Evolutionary conservation across 2,888 invertebrate species (phyloP), one percentile per base, ranked within the genome.

Genomic region (Drosophila borealis): DNA sequence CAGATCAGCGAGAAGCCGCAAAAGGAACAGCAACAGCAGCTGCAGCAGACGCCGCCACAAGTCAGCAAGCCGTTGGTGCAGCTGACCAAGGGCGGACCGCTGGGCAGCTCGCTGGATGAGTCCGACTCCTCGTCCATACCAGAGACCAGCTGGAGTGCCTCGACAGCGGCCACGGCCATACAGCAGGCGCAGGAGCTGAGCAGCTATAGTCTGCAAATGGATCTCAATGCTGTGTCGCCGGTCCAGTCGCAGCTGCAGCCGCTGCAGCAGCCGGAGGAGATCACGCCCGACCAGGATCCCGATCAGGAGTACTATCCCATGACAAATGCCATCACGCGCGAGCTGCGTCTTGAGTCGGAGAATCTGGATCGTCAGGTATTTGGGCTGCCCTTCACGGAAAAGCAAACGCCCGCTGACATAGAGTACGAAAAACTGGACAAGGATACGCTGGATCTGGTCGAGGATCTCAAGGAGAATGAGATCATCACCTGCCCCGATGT

Each of bases 321-420:
- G 95, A 96, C 96, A 0, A 97, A 96, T 4, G 96, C 97, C 3
- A 96, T 97, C 93, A 97, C 97, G 0, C 94, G 96, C 82, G 97
- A 97, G 90, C 92, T 97, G 82, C 94, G 96, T 81, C 93, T 97
- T 50, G 97, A 97, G 91, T 91, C 97, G 72, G 97, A 97, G 89
- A 97, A 96, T 90, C 93, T 97, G 80, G 97, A 97, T 92, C 94
- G 97, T 9, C 97, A 96, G 92, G 96, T 97, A 4, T 97, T 97
- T 89, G 97, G 96, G 0, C 93, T 91, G 48, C 86, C 83, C 4
- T 78, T 79, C 17, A 82, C 79, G 71, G 69, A 75, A 57, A 77
- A 80, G 46, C 70, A 73, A 11, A 65, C 69, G 3, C 48, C 59
- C 0, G 39, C 54, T 4, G 90, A 90, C 25, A 91, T 92, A 25